A percentile compares a stretch with the other conserved stretches of the same genome.
Conservation (phyloP, 2,888 invertebrate genomes). For the Palloptera scutellata region DNA sequence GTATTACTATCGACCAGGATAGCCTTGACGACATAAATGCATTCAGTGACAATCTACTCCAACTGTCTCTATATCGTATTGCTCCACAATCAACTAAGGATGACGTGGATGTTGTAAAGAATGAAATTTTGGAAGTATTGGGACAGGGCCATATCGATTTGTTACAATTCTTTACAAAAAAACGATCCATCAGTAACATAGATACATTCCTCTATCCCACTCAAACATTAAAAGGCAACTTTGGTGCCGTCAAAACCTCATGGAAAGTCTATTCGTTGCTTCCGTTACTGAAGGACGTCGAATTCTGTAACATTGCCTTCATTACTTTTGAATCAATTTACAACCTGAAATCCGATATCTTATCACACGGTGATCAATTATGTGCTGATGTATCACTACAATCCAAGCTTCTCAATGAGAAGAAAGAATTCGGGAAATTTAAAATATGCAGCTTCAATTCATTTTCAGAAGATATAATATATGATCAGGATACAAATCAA, state of each 20-base stretch:
- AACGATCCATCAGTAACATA: background rate
- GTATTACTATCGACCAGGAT: constrained; percentile 51
- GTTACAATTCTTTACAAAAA: constrained; percentile 12
- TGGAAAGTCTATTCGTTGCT: constrained; percentile 55
- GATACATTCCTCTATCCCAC: constrained; percentile 15
- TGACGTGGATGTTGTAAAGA: too few species aligned
- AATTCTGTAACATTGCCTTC: constrained; percentile 48
- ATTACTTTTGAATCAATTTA: constrained; percentile 52
- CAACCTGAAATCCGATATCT: constrained; percentile 39
- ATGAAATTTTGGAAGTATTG: background rate
- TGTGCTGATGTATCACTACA: constrained; percentile 27
- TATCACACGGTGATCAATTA: constrained; percentile 31
- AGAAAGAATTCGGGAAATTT: constrained; percentile 33
- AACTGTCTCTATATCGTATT: too few species aligned
- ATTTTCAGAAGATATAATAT: constrained; percentile 42
- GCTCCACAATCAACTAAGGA: too few species aligned
- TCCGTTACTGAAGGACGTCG: constrained; percentile 46
- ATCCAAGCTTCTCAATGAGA: constrained; percentile 32
- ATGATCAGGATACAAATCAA: constrained; percentile 46
- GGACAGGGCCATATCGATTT: constrained; percentile 23
- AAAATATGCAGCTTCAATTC: constrained; percentile 46
- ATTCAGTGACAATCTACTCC: constrained; percentile 49
- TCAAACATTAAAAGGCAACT: background rate
- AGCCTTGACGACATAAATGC: constrained; percentile 49
- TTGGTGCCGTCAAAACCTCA: constrained; percentile 30